Evolutionary conservation across 64 coral and sea anemone species (phyloP).

Genomic region (Pachyseris speciosa): DNA sequence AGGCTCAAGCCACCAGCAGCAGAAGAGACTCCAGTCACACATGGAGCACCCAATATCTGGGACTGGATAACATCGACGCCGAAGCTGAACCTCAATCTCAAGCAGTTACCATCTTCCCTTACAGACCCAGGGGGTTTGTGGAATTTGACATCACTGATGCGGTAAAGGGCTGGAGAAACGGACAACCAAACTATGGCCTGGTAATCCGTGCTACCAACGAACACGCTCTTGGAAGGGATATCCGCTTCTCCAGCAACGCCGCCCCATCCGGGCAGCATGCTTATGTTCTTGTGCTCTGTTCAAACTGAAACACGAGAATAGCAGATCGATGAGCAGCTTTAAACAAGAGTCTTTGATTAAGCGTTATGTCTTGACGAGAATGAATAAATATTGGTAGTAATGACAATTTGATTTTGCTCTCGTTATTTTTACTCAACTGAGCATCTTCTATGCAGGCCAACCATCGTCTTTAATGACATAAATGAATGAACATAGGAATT

Average conservation of each 20-base stretch:
- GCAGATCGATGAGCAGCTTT: too few relatives aligned
- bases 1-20: constrained; percentile 63
- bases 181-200: constrained; percentile 65
- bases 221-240: constrained; percentile 22
- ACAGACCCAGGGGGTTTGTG: constrained; percentile 68
- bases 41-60: constrained; percentile 54
- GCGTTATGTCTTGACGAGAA: too few relatives aligned
- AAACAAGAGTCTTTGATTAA: too few relatives aligned
- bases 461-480: too few relatives aligned
- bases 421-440: too few relatives aligned
- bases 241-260: constrained; percentile 79
- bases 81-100: constrained; percentile 29
- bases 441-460: too few relatives aligned
- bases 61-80: constrained; percentile 54
- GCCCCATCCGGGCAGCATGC: constrained; percentile 40
- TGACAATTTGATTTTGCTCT: too few relatives aligned
- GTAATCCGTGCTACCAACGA: constrained; percentile 69
- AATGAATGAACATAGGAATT: too few relatives aligned
- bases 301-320: too few relatives aligned
- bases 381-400: too few relatives aligned
- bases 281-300: constrained; percentile 71
- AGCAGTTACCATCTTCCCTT: constrained; percentile 38
- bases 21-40: background rate
- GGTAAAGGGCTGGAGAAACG: constrained; percentile 49
- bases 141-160: constrained; percentile 80